These are phyloP conservation scores for Bombus confusus DNA, from an alignment of 1,140 invertebrate genomes.

Conservation along the genomic window DNA sequence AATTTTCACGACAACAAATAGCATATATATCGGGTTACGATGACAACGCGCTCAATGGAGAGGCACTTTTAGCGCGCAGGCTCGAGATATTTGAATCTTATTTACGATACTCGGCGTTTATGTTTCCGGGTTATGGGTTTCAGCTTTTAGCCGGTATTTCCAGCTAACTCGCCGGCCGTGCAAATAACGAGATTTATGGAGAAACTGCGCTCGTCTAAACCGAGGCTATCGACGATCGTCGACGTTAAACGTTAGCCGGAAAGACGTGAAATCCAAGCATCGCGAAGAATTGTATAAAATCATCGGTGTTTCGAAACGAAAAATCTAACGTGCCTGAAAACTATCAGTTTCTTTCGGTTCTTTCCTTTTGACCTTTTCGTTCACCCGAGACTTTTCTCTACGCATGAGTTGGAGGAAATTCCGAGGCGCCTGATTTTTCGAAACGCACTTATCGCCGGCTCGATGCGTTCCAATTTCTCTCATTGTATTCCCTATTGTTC, in stretches of 20 bases:
- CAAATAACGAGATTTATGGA: neutral
- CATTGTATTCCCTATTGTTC: conserved; percentile 50
- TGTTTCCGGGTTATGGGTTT: conserved; percentile 17
- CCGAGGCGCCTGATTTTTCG: conserved; percentile 10
- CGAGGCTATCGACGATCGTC: conserved; percentile 8
- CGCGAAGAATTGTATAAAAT: neutral
- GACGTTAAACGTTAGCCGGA: neutral
- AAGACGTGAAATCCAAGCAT: neutral
- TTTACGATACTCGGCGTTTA: conserved; percentile 9
- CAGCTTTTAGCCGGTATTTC: neutral
- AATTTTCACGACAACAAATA: conserved; percentile 16
- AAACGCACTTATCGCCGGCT: conserved; percentile 17
- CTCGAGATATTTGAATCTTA: conserved; percentile 47
- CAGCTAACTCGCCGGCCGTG: neutral
- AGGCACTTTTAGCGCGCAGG: conserved; percentile 11
- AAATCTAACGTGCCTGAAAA: too few relatives aligned
- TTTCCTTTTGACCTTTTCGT: conserved; percentile 5
- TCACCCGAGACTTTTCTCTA: neutral
- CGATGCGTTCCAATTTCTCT: conserved; percentile 40
- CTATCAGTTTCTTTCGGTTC: too few relatives aligned
- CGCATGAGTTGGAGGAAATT: neutral
- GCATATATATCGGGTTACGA: conserved; percentile 20
- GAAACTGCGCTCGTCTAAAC: neutral
- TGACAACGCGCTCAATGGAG: conserved; percentile 41
- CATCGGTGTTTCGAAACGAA: neutral